phyloP scores from a whole-genome alignment of 1,140 invertebrate genomes.

The Drosophila sechellia region DNA sequence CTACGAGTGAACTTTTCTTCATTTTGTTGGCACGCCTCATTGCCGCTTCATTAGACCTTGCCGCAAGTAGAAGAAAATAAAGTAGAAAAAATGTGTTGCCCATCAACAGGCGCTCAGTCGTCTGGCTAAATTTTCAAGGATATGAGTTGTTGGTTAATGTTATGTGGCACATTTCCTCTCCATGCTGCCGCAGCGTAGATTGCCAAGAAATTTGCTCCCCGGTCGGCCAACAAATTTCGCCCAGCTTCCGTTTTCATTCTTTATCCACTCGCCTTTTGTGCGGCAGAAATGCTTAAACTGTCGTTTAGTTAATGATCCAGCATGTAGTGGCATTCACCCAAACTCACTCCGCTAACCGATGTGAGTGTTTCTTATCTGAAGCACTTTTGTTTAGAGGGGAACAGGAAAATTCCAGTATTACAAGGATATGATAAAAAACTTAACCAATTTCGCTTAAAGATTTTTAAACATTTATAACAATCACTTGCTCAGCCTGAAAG shows the following conservation, averaged over 20 bases:
- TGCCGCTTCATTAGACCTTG: conserved; percentile 70
- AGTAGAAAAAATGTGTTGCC: conserved; percentile 54
- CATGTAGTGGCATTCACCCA: conserved; percentile 55
- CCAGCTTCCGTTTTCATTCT: conserved; percentile 26
- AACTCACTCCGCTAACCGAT: conserved; percentile 14
- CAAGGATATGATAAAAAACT: too few species aligned
- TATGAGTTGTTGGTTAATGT: conserved; percentile 82
- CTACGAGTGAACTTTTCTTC: conserved; percentile 13
- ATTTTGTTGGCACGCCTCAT: conserved; percentile 39
- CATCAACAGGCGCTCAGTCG: conserved; percentile 66
- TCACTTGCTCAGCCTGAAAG: too few species aligned
- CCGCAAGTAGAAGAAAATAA: conserved; percentile 26
- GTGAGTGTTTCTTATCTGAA: conserved; percentile 46
- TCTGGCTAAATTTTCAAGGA: conserved; percentile 60
- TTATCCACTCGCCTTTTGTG: conserved; percentile 17
- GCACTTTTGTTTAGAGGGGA: conserved; percentile 37
- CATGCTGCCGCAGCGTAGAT: conserved; percentile 37
- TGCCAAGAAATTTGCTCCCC: conserved; percentile 49
- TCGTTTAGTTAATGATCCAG: conserved; percentile 77
- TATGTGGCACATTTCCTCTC: conserved; percentile 54
- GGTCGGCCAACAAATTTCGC: conserved; percentile 34
- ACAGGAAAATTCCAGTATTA: too few species aligned
- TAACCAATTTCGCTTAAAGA: too few species aligned
- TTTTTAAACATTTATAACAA: too few species aligned
- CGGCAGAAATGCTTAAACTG: conserved; percentile 63